phyloP scores from a whole-genome alignment of 1,140 invertebrate species.

The Whitmania pigra region DNA sequence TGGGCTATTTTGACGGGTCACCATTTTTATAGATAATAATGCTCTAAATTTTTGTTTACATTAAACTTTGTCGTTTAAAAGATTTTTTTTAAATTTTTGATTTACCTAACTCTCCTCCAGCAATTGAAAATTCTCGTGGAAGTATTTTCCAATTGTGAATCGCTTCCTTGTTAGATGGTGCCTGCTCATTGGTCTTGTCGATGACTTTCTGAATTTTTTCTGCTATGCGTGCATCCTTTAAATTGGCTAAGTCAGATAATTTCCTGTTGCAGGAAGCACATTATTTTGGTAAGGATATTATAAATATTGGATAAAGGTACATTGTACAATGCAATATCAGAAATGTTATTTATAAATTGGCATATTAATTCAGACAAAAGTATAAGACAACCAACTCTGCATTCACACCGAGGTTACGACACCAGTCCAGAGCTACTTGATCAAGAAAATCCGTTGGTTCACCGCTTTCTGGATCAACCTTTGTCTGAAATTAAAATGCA shows the following conservation, averaged over 20 bases:
- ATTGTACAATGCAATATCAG: too few species aligned
- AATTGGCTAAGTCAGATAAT: slow-evolving; percentile 26
- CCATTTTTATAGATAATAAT: too few species aligned
- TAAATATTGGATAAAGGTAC: too few species aligned
- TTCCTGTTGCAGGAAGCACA: too few species aligned
- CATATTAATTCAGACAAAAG: slow-evolving; percentile 37
- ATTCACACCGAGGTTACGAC: slow-evolving; percentile 51
- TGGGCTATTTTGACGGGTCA: too few species aligned
- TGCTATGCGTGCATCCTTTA: slow-evolving; percentile 26
- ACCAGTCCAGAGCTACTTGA: slow-evolving; percentile 55
- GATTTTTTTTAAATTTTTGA: too few species aligned
- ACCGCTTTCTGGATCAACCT: slow-evolving; percentile 55
- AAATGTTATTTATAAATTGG: too few species aligned
- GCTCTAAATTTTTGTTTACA: too few species aligned
- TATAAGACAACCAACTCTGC: slow-evolving; percentile 31
- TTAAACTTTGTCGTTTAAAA: too few species aligned
- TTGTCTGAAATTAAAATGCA: slow-evolving; percentile 45
- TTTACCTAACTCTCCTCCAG: slow-evolving; percentile 63
- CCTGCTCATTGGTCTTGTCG: slow-evolving; percentile 56
- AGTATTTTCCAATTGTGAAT: slow-evolving; percentile 72
- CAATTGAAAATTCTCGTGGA: slow-evolving; percentile 65
- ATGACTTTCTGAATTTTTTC: slow-evolving; percentile 49
- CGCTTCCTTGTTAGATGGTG: slow-evolving; percentile 70
- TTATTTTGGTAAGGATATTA: too few species aligned
- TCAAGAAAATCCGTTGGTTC: slow-evolving; percentile 58